Conservation (phyloP, 2,113 vertebrate genomes). For the Cairina moschata region DNA sequence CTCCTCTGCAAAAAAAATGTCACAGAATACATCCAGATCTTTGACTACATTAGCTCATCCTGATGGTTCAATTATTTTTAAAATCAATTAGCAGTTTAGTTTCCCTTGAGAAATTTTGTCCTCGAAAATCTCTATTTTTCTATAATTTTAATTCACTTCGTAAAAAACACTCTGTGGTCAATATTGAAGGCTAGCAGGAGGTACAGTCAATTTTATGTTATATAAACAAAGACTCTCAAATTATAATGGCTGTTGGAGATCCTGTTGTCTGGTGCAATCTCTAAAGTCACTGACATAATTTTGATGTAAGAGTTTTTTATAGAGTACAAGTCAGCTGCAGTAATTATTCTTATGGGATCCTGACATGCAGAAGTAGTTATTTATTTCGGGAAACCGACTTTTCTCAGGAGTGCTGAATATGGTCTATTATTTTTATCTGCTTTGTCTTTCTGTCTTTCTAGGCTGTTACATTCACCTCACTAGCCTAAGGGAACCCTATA, state of each 20-base stretch:
- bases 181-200: not conserved
- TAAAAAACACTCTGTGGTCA: not conserved
- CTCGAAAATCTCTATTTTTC: not conserved
- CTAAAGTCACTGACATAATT: not conserved
- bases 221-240: not conserved
- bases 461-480: not conserved
- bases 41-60: not conserved
- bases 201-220: not conserved
- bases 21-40: not conserved
- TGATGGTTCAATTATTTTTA: not conserved
- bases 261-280: not conserved
- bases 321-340: constrained; percentile 6
- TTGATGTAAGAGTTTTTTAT: not conserved
- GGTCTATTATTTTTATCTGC: not conserved
- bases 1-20: not conserved
- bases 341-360: not conserved
- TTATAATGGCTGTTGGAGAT: not conserved
- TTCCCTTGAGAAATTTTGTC: not conserved
- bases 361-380: not conserved
- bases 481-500: not conserved
- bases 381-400: constrained; percentile 20
- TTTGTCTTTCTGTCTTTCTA: not conserved
- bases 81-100: not conserved
- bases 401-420: not conserved
- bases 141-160: not conserved